Conservation (phyloP, 1,140 invertebrate species). For the Ips typographus region DNA sequence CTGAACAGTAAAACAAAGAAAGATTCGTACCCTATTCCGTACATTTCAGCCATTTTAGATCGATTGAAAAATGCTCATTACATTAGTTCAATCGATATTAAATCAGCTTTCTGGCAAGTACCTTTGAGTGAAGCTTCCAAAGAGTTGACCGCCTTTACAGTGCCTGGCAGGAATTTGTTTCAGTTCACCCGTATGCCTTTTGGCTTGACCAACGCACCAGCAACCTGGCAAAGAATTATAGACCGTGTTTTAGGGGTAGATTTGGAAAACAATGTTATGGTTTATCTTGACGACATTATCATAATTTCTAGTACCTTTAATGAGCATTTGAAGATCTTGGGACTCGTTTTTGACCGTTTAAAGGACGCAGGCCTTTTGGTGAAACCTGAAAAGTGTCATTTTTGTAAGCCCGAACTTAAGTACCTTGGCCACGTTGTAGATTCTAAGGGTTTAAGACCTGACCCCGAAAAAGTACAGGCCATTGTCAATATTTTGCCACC, state of each 20-base stretch:
- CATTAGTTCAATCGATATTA: too few relatives aligned
- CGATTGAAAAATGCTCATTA: too few relatives aligned
- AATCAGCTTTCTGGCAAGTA: too few relatives aligned
- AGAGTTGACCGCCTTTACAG: slow-evolving; percentile 52
- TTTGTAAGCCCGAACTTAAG: slow-evolving; percentile 33
- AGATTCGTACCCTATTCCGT: slow-evolving; percentile 9
- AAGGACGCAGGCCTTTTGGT: slow-evolving; percentile 20
- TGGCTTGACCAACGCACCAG: slow-evolving; percentile 29
- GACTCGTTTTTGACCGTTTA: slow-evolving; percentile 4
- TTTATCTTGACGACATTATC: neutral
- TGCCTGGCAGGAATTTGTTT: slow-evolving; percentile 45
- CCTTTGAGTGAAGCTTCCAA: slow-evolving; percentile 43
- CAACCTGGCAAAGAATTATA: slow-evolving; percentile 47
- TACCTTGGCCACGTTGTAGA: slow-evolving; percentile 47
- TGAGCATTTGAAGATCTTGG: slow-evolving; percentile 10
- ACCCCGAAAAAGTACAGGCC: slow-evolving; percentile 43
- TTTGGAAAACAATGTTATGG: slow-evolving; percentile 38
- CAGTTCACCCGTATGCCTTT: slow-evolving; percentile 46
- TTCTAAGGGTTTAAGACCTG: slow-evolving; percentile 17
- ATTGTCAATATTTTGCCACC: slow-evolving; percentile 43
- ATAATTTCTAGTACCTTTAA: slow-evolving; percentile 13
- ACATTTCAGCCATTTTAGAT: slow-evolving; percentile 19
- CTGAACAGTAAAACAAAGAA: neutral
- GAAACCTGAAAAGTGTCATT: slow-evolving; percentile 26
- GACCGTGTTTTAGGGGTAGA: slow-evolving; percentile 33